phyloP scores from a whole-genome alignment of 2,888 invertebrate species.

The Julus scanicus region DNA sequence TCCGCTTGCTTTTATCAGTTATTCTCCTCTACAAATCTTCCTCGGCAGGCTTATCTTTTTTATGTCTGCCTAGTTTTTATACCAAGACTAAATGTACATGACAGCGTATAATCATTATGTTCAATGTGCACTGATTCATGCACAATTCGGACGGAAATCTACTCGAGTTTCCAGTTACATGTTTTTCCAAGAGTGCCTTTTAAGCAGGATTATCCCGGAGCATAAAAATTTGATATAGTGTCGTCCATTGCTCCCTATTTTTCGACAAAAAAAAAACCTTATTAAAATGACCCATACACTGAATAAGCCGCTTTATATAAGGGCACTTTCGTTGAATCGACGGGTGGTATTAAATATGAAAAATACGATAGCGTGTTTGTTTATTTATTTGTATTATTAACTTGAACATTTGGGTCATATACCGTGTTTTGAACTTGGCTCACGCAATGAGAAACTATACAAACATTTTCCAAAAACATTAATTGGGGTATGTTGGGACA shows the following conservation, averaged over 20 bases:
- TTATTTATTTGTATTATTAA: too few relatives aligned
- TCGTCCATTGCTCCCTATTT: constrained; percentile 38
- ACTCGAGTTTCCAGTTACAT: neutral
- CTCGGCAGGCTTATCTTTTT: constrained; percentile 16
- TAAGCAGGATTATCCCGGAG: neutral
- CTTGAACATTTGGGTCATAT: too few relatives aligned
- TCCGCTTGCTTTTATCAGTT: neutral
- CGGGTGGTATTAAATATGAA: neutral
- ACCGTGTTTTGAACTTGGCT: too few relatives aligned
- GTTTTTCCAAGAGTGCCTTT: neutral
- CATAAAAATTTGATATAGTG: constrained; percentile 31
- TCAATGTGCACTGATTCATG: constrained; percentile 40
- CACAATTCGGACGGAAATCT: constrained; percentile 38
- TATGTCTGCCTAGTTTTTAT: constrained; percentile 7
- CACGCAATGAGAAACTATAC: too few relatives aligned
- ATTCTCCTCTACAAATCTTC: constrained; percentile 13
- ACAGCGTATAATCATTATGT: constrained; percentile 47
- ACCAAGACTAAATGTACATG: constrained; percentile 4
- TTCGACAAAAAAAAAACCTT: neutral
- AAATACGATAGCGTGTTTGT: too few relatives aligned
- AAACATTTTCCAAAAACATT: too few relatives aligned
- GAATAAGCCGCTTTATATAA: neutral
- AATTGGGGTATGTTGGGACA: too few relatives aligned
- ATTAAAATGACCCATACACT: neutral
- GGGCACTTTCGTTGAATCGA: neutral